Percentiles rank a stretch among this genome's conserved stretches.
phyloP scores from a whole-genome alignment of 2,888 invertebrate species.

The Stenichneumon culpator region DNA sequence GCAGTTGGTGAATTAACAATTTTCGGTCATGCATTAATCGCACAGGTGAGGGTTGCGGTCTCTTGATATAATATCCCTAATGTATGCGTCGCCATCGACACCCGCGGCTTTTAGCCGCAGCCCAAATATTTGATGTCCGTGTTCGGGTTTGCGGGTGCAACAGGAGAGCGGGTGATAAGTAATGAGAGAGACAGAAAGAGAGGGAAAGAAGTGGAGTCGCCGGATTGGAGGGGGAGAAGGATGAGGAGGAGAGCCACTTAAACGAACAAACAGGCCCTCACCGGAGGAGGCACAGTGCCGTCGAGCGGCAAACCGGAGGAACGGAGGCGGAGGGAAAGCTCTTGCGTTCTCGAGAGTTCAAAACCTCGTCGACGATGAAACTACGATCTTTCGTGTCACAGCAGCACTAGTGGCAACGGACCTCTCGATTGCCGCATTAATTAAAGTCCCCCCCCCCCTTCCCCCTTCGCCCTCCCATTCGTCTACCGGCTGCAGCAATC shows the following conservation, averaged over 20 bases:
- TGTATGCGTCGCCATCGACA: slow-evolving; percentile 66
- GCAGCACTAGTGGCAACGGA: slow-evolving; percentile 39
- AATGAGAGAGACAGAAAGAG: neutral
- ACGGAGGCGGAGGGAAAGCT: slow-evolving; percentile 24
- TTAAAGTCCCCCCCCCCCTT: slow-evolving; percentile 50
- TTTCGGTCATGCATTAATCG: neutral
- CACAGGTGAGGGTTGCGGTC: slow-evolving; percentile 11
- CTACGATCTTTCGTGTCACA: slow-evolving; percentile 50
- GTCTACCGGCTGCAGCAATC: neutral
- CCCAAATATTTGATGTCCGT: slow-evolving; percentile 69
- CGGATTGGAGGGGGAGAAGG: neutral
- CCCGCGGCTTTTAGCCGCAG: slow-evolving; percentile 64
- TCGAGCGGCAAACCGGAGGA: slow-evolving; percentile 16
- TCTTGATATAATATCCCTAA: slow-evolving; percentile 61
- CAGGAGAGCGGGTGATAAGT: neutral
- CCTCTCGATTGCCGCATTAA: slow-evolving; percentile 54
- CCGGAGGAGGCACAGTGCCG: neutral
- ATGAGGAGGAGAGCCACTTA: slow-evolving; percentile 54
- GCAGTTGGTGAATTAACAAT: neutral
- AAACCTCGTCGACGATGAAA: slow-evolving; percentile 47
- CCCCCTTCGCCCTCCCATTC: slow-evolving; percentile 2
- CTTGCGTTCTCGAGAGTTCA: slow-evolving; percentile 38
- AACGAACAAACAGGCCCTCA: slow-evolving; percentile 66
- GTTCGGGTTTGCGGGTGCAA: slow-evolving; percentile 44
- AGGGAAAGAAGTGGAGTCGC: slow-evolving; percentile 12